Evolutionary conservation across 64 coral and sea anemone species (phyloP).

Genomic region (Porites australiensis): DNA sequence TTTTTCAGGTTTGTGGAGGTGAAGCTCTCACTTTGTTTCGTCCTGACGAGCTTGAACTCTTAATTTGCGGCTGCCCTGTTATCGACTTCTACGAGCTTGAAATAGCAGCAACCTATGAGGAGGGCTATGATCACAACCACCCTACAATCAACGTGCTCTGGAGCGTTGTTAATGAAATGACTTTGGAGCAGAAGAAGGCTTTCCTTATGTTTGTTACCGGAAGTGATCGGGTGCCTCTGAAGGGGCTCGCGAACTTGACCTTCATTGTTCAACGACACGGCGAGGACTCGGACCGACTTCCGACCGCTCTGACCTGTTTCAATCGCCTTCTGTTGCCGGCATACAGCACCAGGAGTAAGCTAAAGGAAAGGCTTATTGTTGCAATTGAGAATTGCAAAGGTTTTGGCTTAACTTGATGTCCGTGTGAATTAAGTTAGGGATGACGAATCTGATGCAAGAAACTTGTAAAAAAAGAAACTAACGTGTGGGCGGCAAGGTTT

Average conservation of each 20-base stretch:
- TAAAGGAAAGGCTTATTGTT: conserved; percentile 80
- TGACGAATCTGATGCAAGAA: no score
- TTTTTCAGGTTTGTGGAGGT: conserved; percentile 87
- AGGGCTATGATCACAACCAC: conserved; percentile 78
- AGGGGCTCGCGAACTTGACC: conserved; percentile 83
- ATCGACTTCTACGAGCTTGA: conserved; percentile 84
- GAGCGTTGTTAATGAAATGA: conserved; percentile 86
- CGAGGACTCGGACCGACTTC: conserved; percentile 81
- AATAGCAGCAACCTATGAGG: conserved; percentile 80
- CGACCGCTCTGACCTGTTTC: conserved; percentile 91
- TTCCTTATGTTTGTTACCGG: conserved; percentile 95
- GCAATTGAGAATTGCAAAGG: conserved; percentile 98
- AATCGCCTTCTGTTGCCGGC: conserved; percentile 92
- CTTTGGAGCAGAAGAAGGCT: conserved; percentile 83
- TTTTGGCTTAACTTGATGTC: conserved; percentile 80
- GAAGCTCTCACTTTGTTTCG: conserved; percentile 85
- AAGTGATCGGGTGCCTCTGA: conserved; percentile 94
- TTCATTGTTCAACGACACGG: conserved; percentile 92
- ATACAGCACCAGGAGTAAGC: conserved; percentile 69
- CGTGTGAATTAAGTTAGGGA: no score
- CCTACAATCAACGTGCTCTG: conserved; percentile 82
- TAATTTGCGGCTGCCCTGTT: conserved; percentile 91
- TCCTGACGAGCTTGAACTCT: conserved; percentile 81
- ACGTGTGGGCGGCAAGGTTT: no score
- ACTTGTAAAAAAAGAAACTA: no score